A percentile compares a stretch with the other conserved stretches of the same genome.
Evolutionary conservation across 2,888 invertebrate genomes (phyloP).

Genomic region (Tetanocera ferruginea): DNA sequence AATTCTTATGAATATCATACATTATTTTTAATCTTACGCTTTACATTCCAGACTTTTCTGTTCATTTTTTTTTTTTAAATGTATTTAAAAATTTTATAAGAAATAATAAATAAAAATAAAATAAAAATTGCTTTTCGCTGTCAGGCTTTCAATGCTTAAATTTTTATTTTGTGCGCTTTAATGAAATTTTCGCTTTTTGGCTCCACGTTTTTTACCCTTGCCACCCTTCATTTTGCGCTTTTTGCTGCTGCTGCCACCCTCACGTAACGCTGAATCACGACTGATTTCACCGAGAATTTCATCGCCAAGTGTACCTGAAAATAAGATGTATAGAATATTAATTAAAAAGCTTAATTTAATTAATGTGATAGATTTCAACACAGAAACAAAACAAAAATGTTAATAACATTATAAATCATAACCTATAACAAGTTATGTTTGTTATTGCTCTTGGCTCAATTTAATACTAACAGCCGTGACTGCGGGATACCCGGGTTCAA

Average conservation of each 20-base stretch:
- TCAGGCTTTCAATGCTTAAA: background rate
- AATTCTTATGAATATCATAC: background rate
- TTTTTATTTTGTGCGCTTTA: constrained; percentile 51
- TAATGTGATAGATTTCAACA: background rate
- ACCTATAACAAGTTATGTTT: too few species aligned
- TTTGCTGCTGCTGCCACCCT: constrained; percentile 71
- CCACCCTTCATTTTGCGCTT: constrained; percentile 66
- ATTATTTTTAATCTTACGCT: constrained; percentile 3
- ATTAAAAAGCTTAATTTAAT: constrained; percentile 19
- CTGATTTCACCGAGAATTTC: constrained; percentile 78
- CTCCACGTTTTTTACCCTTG: constrained; percentile 67
- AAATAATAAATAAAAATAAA: background rate
- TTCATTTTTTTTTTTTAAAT: background rate
- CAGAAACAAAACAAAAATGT: background rate
- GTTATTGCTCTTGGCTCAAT: too few species aligned
- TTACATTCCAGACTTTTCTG: constrained; percentile 5
- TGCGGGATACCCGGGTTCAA: too few species aligned
- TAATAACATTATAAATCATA: background rate
- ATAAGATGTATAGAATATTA: background rate
- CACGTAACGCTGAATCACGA: constrained; percentile 63
- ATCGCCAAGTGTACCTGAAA: constrained; percentile 77
- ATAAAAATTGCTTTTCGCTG: background rate
- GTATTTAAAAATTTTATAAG: background rate
- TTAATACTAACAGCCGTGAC: too few species aligned
- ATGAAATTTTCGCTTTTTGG: constrained; percentile 71